phyloP scores from a whole-genome alignment of 2,113 vertebrate species.

The Anolis sagrei region DNA sequence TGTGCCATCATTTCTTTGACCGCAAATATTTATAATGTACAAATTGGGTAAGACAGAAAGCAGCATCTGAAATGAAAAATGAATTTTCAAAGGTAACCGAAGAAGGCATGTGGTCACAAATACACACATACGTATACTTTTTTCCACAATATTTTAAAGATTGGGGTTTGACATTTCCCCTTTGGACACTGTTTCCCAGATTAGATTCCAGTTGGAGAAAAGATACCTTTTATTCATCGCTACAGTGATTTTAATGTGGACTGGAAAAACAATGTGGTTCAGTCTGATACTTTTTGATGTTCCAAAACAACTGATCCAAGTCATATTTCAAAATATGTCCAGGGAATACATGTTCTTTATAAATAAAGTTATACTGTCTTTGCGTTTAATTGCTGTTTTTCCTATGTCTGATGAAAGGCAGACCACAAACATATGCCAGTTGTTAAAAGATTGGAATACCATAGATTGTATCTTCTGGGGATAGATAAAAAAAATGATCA shows the following conservation, averaged over 20 bases:
- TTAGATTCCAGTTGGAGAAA: conserved; percentile 43
- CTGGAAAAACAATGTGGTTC: conserved; percentile 56
- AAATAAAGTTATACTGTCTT: conserved; percentile 65
- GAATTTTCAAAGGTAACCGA: background rate
- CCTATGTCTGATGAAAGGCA: conserved; percentile 69
- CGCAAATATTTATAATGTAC: background rate
- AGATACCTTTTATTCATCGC: conserved; percentile 35
- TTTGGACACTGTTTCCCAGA: conserved; percentile 52
- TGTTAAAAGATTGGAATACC: conserved; percentile 3
- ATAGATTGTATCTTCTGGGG: background rate
- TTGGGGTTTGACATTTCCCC: background rate
- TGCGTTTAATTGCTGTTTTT: conserved; percentile 66
- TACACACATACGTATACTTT: background rate
- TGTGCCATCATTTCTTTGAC: background rate
- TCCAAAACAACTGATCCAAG: conserved; percentile 61
- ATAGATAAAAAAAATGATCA: conserved; percentile 5
- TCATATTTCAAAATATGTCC: conserved; percentile 66
- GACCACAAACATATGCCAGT: conserved; percentile 33
- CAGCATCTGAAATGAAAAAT: background rate
- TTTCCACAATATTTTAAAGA: background rate
- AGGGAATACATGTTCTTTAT: conserved; percentile 69
- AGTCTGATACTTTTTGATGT: conserved; percentile 64
- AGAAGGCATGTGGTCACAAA: background rate
- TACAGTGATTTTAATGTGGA: conserved; percentile 55
- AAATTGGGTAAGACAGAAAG: background rate